Percentiles rank a stretch among this genome's conserved stretches.
phyloP scores from a whole-genome alignment of 2,113 vertebrate genomes.

The Pterophyllum scalare region DNA sequence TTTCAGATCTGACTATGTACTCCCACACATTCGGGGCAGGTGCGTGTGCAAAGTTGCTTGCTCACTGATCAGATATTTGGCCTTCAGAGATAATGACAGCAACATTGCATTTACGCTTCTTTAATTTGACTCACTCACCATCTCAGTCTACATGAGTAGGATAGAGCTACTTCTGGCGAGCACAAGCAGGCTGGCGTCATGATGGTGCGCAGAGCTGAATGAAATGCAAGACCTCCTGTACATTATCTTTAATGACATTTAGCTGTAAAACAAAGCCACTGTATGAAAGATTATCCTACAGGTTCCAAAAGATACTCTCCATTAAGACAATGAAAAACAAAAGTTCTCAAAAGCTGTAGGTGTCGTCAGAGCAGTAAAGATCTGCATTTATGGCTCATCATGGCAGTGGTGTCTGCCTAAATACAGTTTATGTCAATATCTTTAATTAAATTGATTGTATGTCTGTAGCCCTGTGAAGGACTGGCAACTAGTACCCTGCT shows the following conservation, averaged over 20 bases:
- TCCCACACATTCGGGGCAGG: slow-evolving; percentile 1
- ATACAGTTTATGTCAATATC: not conserved
- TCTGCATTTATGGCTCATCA: not conserved
- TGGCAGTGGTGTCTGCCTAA: not conserved
- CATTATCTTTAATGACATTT: not conserved
- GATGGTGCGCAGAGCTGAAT: not conserved
- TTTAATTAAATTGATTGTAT: not conserved
- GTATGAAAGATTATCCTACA: not conserved
- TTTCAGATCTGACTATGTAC: slow-evolving; percentile 71
- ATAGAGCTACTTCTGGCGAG: not conserved
- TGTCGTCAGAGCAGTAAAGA: not conserved
- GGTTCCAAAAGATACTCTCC: not conserved
- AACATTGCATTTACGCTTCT: slow-evolving; percentile 14
- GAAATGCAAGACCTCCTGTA: slow-evolving; percentile 20
- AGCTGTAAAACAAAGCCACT: not conserved
- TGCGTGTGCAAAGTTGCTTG: not conserved
- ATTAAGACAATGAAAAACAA: not conserved
- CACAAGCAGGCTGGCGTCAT: not conserved
- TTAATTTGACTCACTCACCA: not conserved
- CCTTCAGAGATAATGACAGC: slow-evolving; percentile 13
- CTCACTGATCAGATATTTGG: slow-evolving; percentile 16
- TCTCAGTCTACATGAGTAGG: not conserved
- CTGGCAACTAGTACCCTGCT: too few relatives aligned
- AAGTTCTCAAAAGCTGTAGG: not conserved
- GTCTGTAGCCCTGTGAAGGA: too few relatives aligned